Evolutionary conservation across 2,113 vertebrate species (phyloP), one percentile per base, ranked within the genome.

Genomic region (Xiphophorus hellerii): DNA sequence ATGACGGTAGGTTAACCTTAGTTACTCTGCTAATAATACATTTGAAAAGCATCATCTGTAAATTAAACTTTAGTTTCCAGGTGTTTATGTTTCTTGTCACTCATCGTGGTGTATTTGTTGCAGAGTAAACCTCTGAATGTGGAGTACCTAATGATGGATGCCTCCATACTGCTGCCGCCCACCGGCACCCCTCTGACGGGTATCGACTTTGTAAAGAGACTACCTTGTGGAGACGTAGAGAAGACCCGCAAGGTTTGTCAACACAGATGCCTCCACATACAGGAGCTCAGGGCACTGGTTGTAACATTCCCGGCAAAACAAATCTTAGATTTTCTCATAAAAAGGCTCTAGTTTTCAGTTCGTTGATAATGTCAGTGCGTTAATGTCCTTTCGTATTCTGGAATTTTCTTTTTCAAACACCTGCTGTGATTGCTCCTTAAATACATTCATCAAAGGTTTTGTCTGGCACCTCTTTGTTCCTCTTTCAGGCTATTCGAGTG

Each of bases 81-180:
- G 44, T 1, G 14, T 48, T 48, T 48, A 25, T 20, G 51, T 9
- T 7, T 54, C 8, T n/a, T 5, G 69, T 28, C 22, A 8, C 60
- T 83, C 4, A 11, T 51, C n/a, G 3, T 62, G 2, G 15, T 44
- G 11, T 76, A 5, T 77, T 1, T 60, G 27, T 85, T 90, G 42
- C 82, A 99, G 98, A 97, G 96, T 89, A 99, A 99, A 84, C 97
- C 98, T 13, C 95, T 99, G 86, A 99, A 99, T 20, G 98, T 99
- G 35, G 98, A 99, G 66, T 99, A 98, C 83, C 93, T 99, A 71
- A 99, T 99, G 98, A 99, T 99, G 98, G 98, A 99, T 3, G 98
- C 97, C 14, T 99, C 98, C 0, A 96, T 99, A 76, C 91, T 99
- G 76, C 94, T 99, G 69, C 98, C 98, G 20, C 98, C 98, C 12